Conservation (phyloP, 2,888 invertebrate species). For the Leptinotarsa rubiginosa region DNA sequence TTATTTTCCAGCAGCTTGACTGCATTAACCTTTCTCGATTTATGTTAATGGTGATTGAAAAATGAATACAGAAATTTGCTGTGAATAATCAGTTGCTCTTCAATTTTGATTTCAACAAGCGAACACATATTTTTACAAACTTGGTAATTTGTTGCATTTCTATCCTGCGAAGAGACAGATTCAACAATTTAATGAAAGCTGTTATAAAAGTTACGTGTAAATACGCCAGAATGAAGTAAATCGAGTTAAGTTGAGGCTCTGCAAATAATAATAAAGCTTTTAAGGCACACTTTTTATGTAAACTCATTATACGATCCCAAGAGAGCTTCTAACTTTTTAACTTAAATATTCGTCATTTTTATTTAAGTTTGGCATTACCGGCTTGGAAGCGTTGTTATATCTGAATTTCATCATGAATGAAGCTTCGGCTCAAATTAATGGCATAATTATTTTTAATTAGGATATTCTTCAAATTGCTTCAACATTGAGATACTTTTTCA, state of each 20-base stretch:
- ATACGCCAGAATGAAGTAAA: slow-evolving; percentile 46
- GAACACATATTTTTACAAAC: no score
- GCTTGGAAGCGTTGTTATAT: slow-evolving; percentile 37
- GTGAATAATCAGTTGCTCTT: no score
- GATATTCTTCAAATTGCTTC: slow-evolving; percentile 29
- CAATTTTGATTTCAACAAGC: no score
- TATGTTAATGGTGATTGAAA: no score
- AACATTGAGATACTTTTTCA: slow-evolving; percentile 20
- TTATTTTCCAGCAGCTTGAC: no score
- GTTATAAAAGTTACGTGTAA: slow-evolving; percentile 46
- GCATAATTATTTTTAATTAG: slow-evolving; percentile 39
- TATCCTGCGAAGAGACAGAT: slow-evolving; percentile 29
- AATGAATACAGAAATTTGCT: no score
- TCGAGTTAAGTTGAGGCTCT: slow-evolving; percentile 44
- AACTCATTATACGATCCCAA: slow-evolving; percentile 45
- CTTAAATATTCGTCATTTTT: slow-evolving; percentile 50
- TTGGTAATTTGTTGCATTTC: slow-evolving; percentile 1
- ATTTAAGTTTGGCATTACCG: slow-evolving; percentile 38
- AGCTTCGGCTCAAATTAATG: slow-evolving; percentile 37
- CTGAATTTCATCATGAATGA: slow-evolving; percentile 37
- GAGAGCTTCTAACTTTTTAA: slow-evolving; percentile 46
- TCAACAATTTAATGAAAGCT: slow-evolving; percentile 45
- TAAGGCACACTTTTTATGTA: slow-evolving; percentile 45
- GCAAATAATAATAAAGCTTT: slow-evolving; percentile 51
- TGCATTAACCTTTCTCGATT: no score